phyloP scores from a whole-genome alignment of 2,888 invertebrate genomes.

The Drosophila mulleri region DNA sequence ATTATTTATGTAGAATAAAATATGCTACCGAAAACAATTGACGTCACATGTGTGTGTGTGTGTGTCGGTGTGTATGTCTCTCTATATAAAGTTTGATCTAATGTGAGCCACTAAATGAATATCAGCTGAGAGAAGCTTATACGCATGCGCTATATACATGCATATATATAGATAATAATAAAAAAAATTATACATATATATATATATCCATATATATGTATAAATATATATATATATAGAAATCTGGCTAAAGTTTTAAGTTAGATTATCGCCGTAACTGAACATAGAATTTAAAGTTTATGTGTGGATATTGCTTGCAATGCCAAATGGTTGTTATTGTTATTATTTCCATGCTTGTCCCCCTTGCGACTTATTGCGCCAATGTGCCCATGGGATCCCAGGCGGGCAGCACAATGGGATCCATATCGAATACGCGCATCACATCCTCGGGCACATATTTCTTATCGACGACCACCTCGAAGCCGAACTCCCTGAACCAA shows the following conservation, averaged over 20 bases:
- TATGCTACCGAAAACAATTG: constrained; percentile 44
- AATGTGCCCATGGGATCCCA: constrained; percentile 98
- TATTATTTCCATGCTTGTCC: constrained; percentile 25
- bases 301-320: constrained; percentile 48
- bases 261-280: constrained; percentile 30
- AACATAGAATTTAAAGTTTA: constrained; percentile 41
- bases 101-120: constrained; percentile 23
- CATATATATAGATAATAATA: constrained; percentile 12
- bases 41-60: constrained; percentile 26
- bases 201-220: not conserved
- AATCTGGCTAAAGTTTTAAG: constrained; percentile 40
- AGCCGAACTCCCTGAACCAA: constrained; percentile 95
- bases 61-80: not conserved
- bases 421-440: constrained; percentile 90
- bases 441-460: constrained; percentile 91
- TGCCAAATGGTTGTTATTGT: constrained; percentile 31
- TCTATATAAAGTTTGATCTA: constrained; percentile 13
- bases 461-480: constrained; percentile 95
- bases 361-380: constrained; percentile 85
- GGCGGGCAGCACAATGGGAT: constrained; percentile 92
- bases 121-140: constrained; percentile 22
- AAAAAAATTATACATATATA: constrained; percentile 13
- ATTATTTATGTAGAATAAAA: constrained; percentile 28
- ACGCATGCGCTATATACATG: constrained; percentile 12
- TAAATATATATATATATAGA: constrained; percentile 11